Conservation (phyloP, 2,113 vertebrate species). For the Mus pahari region DNA sequence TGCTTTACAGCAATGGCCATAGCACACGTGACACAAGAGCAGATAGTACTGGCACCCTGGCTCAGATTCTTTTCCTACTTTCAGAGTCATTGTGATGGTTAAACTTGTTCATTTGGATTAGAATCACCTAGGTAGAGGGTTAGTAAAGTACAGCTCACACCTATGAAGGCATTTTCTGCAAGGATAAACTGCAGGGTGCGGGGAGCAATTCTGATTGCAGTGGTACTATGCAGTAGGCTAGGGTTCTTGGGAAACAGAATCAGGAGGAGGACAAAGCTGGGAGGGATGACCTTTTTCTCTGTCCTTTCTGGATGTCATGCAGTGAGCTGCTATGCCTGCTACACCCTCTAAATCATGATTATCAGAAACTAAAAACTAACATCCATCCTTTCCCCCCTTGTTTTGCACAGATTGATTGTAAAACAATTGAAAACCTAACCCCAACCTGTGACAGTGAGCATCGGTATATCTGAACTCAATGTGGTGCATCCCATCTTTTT, state of each 20-base stretch:
- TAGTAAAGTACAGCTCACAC: background rate
- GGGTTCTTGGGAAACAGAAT: too few species aligned
- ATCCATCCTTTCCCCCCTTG: background rate
- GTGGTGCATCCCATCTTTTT: background rate
- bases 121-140: background rate
- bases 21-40: accelerated
- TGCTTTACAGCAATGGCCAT: too few species aligned
- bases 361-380: background rate
- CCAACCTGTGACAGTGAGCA: background rate
- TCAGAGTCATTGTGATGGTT: background rate
- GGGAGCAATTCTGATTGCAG: background rate
- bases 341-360: background rate
- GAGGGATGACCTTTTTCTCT: background rate
- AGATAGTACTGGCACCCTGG: accelerated
- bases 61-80: background rate
- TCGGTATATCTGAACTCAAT: background rate
- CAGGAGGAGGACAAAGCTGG: background rate
- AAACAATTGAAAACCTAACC: background rate
- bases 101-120: background rate
- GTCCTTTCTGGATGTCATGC: background rate
- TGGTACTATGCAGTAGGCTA: background rate
- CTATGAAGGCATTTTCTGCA: background rate
- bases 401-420: background rate
- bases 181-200: background rate
- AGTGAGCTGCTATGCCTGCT: background rate